A percentile compares a stretch with the other conserved stretches of the same genome.
These are phyloP conservation scores for Rhincodon typus DNA, from an alignment of 2,797 vertebrate genomes.

Conservation along the genomic window DNA sequence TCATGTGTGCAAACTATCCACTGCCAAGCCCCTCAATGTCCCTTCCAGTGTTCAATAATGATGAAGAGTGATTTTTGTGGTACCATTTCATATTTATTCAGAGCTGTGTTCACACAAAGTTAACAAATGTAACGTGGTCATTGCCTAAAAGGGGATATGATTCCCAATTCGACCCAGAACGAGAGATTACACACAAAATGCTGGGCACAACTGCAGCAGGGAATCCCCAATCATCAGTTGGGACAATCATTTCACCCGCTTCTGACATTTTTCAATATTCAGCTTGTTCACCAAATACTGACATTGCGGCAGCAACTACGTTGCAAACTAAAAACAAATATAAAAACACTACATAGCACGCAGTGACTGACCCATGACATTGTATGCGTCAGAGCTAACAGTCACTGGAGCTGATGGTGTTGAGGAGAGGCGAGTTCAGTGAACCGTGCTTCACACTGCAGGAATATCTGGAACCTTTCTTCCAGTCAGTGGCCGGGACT, in stretches of 20 bases:
- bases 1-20: rapidly evolving
- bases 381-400: not conserved
- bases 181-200: not conserved
- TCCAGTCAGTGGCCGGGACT: conserved; percentile 48
- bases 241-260: not conserved
- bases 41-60: not conserved
- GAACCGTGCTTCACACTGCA: conserved; percentile 14
- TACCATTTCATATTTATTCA: not conserved
- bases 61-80: not conserved
- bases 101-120: not conserved
- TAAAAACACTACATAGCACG: no score
- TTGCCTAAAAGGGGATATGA: not conserved
- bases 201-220: not conserved
- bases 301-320: not conserved
- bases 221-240: no score
- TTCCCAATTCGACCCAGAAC: not conserved
- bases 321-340: not conserved
- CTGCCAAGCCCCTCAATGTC: not conserved
- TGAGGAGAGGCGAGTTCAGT: not conserved
- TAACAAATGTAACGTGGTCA: not conserved
- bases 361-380: no score
- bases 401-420: not conserved
- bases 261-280: not conserved
- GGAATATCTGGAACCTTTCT: conserved; percentile 29
- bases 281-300: not conserved